Evolutionary conservation across 1,140 invertebrate species (phyloP), one percentile per base, ranked within the genome.

Genomic region (Ceratina calcarata): DNA sequence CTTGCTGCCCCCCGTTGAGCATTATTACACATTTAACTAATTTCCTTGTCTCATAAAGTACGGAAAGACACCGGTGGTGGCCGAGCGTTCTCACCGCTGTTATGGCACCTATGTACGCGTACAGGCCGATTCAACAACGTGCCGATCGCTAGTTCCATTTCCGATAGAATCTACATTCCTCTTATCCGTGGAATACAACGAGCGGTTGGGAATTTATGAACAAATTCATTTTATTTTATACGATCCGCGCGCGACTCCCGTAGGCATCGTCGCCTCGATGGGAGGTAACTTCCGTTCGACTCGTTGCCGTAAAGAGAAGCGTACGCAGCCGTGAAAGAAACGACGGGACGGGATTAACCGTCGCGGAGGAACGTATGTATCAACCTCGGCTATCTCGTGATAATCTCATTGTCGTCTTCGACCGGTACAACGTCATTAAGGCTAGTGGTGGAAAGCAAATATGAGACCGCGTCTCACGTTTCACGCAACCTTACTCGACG

Each of bases 11-110:
- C 86, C 86, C 86, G 84, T 85, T 51, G 87, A 78, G 88, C 83
- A 85, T 89, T 91, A 91, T 90, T 91, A 91, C 86, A 86, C 87
- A 91, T 91, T 91, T 89, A 91, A 90, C 89, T 90, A 91, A 91
- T 92, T 91, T 90, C 87, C 88, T 86, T 91, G 90, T 89, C 90
- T 91, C 90, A 86, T 90, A 91, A 92, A 90, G 78, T 87, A 86
- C 73, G 69, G 72, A 84, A 89, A 87, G 85, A 88, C 83, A 84
- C 73, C 67, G 12, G 79, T 32, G 75, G 55, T 16, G 68, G 49
- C 75, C 74, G 51, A 37, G 45, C 58, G 66, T 68, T 78, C 75
- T 78, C 61, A 72, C 79, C 79, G 58, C 81, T 45, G 61, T 72
- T 64, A 66, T 62, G 55, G 69, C 79, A 78, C 65, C 80, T 83